These are phyloP conservation scores for Malaclemys terrapin DNA, from an alignment of 2,113 vertebrate genomes.

Conservation along the genomic window DNA sequence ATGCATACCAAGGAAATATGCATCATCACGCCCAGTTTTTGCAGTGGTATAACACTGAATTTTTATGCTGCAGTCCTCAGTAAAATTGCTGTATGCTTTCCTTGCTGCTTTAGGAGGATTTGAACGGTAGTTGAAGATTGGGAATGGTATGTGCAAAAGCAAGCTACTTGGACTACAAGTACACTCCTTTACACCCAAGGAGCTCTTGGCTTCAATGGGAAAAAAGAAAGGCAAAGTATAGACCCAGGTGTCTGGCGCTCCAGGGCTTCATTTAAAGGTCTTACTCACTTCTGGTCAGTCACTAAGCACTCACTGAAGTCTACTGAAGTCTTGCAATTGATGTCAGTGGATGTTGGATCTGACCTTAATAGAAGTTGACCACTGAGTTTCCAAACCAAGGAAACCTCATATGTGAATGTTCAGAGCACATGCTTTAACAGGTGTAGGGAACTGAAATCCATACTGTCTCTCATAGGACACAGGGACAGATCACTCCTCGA, in stretches of 20 bases:
- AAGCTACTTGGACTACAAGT: neutral
- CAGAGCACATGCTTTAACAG: rapidly evolving
- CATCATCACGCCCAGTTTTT: neutral
- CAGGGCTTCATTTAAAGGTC: rapidly evolving
- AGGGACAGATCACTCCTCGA: neutral
- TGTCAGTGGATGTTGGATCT: neutral
- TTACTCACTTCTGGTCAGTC: neutral
- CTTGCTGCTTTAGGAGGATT: neutral
- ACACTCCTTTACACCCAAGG: neutral
- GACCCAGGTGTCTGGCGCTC: rapidly evolving
- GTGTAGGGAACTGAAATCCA: neutral
- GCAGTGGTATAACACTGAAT: neutral
- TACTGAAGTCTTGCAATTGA: too few species aligned
- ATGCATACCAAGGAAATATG: neutral
- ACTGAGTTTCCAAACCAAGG: neutral
- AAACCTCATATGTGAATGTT: neutral
- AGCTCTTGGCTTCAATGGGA: neutral
- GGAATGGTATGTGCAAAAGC: neutral
- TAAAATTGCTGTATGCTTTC: neutral
- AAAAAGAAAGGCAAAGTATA: neutral
- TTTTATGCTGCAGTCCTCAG: neutral
- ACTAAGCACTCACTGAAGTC: neutral
- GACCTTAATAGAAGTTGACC: neutral
- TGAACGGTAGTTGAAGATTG: slow-evolving; percentile 14
- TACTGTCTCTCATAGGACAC: rapidly evolving